These are phyloP conservation scores for Dinoponera quadriceps DNA, from an alignment of 1,140 invertebrate species.

Conservation along the genomic window DNA sequence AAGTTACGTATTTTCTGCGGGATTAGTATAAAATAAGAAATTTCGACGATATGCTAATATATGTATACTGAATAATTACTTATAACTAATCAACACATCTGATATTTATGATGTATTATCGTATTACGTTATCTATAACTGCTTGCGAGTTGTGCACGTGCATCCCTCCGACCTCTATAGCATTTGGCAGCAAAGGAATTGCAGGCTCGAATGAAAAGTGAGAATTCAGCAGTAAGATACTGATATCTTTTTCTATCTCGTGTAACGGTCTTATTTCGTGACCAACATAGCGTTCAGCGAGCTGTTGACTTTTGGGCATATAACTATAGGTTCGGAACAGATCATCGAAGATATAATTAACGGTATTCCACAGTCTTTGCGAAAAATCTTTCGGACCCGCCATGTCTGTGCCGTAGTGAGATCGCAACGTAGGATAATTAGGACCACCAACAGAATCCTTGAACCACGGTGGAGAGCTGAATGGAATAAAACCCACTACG, in stretches of 20 bases:
- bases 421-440: constrained; percentile 40
- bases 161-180: constrained; percentile 78
- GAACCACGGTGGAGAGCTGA: constrained; percentile 30
- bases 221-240: constrained; percentile 40
- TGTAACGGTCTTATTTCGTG: constrained; percentile 4
- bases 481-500: constrained; percentile 35
- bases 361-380: constrained; percentile 26
- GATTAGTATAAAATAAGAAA: too few relatives aligned
- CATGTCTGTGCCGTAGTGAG: not conserved
- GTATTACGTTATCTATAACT: not conserved
- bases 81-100: too few relatives aligned
- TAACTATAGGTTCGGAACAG: constrained; percentile 30
- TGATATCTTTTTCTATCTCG: constrained; percentile 46
- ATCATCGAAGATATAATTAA: constrained; percentile 22
- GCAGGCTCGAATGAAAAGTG: constrained; percentile 8
- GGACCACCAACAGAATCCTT: constrained; percentile 27
- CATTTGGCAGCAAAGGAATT: constrained; percentile 73
- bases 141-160: constrained; percentile 49
- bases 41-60: too few relatives aligned
- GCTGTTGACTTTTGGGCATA: not conserved
- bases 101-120: too few relatives aligned
- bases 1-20: too few relatives aligned
- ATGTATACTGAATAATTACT: too few relatives aligned
- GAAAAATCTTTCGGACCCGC: not conserved
- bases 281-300: constrained; percentile 15